phyloP scores from a whole-genome alignment of 2,113 vertebrate genomes.

The Clupea harengus region DNA sequence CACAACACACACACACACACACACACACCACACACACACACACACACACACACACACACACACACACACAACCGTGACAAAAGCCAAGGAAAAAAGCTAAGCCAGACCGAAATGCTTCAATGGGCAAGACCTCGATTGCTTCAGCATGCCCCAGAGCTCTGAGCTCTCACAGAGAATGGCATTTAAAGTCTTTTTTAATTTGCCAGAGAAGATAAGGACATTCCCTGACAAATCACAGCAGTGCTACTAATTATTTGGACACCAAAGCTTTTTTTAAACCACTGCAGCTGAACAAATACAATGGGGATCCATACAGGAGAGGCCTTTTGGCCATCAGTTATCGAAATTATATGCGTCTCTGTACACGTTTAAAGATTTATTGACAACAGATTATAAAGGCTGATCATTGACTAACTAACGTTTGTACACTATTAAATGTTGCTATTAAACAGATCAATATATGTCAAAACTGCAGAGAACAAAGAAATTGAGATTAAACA shows the following conservation, averaged over 20 bases:
- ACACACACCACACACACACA: constrained; percentile 2
- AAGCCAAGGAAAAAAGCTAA: constrained; percentile 40
- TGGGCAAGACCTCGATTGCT: constrained; percentile 25
- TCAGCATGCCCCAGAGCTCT: constrained; percentile 32
- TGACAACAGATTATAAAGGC: neutral
- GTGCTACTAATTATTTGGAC: constrained; percentile 4
- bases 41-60: constrained; percentile 13
- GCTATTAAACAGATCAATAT: neutral
- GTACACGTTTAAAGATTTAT: neutral
- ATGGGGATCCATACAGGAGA: constrained; percentile 16
- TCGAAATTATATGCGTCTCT: neutral
- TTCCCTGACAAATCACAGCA: constrained; percentile 1
- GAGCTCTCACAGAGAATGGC: constrained; percentile 6
- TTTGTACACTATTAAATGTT: neutral
- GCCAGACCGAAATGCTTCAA: constrained; percentile 45
- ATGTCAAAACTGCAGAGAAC: neutral
- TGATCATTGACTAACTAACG: neutral
- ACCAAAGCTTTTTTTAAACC: constrained; percentile 10
- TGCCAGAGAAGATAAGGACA: constrained; percentile 8
- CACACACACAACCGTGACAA: constrained; percentile 38
- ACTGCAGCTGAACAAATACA: constrained; percentile 11
- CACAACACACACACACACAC: too few species aligned
- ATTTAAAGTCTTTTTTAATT: constrained; percentile 19
- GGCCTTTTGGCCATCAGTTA: neutral
- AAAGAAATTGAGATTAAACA: neutral